Base-by-base conservation (phyloP, 2,797 vertebrate genomes). In the Gorsachius magnificus region DNA sequence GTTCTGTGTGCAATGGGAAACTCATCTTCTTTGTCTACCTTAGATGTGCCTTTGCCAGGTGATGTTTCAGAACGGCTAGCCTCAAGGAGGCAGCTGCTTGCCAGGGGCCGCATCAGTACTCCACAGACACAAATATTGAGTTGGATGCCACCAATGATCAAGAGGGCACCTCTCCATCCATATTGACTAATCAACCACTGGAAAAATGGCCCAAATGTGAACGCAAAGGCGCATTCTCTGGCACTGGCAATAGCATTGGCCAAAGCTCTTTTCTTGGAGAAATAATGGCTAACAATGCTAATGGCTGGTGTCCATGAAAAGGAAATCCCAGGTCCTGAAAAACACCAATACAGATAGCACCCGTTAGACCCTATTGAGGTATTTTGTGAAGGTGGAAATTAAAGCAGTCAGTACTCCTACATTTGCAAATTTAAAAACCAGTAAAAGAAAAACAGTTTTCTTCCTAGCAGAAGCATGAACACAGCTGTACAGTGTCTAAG, bases 211-310 rank as follows among this genome's bases (percentile, higher is more conserved):
- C 95, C 95, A 92, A 97, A 96, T 0, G 41, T 87, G 71, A 96
- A 95, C n/a, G 95, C 94, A 87, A 97, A 96, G 36, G 65, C 95
- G 81, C 95, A 97, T 87, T 97, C 94, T 75, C 96, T 96, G 4
- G 95, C 92, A 80, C 96, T 95, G 58, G 86, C 95, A 57, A 96
- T 65, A 80, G 96, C 96, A 89, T 93, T 97, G 58, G 94, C 94
- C 70, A 96, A 87, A 92, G 92, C 90, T 77, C 95, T 91, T 83
- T 84, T 95, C 74, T 79, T 93, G 64, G 94, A 96, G 75, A 97
- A 97, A 87, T 96, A 97, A 50, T 93, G 94, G 81, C 92, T 97
- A 64, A 97, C 95, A 54, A 96, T 97, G 81, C 94, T 97, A 80
- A 95, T 85, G 36, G 94, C 90, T 83, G 94, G 87, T 80, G 76